Evolutionary conservation across 2,797 vertebrate genomes (phyloP).

Genomic region (Alectoris magna): DNA sequence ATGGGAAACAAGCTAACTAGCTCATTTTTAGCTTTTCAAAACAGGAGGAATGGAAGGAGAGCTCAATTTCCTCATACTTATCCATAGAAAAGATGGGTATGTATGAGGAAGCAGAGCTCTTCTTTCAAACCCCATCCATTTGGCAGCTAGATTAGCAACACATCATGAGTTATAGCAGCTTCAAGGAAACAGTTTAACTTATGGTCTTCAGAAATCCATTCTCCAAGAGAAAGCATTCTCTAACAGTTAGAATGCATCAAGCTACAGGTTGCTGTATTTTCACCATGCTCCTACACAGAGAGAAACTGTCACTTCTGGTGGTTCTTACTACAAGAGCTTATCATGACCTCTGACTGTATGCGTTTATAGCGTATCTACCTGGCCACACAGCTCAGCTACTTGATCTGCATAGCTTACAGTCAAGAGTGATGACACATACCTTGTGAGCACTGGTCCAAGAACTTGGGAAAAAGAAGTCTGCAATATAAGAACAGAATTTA

Average conservation of each 20-base stretch:
- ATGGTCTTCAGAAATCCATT: background rate
- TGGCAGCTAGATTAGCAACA: background rate
- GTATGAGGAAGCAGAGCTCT: background rate
- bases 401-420: background rate
- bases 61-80: background rate
- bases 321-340: background rate
- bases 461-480: slow-evolving; percentile 94
- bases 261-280: background rate
- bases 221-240: background rate
- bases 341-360: fast-evolving
- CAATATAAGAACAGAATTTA: slow-evolving; percentile 4
- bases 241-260: background rate
- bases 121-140: background rate
- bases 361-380: background rate
- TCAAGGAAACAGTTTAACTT: background rate
- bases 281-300: background rate
- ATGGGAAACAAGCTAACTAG: background rate
- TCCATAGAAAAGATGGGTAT: background rate
- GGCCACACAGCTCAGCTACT: background rate
- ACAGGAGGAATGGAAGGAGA: background rate
- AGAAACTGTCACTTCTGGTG: background rate
- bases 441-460: slow-evolving; percentile 96
- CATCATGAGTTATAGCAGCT: background rate
- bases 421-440: slow-evolving; percentile 78
- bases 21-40: background rate